These are phyloP conservation scores for Esox niger DNA, from an alignment of 2,113 vertebrate species.

Conservation along the genomic window DNA sequence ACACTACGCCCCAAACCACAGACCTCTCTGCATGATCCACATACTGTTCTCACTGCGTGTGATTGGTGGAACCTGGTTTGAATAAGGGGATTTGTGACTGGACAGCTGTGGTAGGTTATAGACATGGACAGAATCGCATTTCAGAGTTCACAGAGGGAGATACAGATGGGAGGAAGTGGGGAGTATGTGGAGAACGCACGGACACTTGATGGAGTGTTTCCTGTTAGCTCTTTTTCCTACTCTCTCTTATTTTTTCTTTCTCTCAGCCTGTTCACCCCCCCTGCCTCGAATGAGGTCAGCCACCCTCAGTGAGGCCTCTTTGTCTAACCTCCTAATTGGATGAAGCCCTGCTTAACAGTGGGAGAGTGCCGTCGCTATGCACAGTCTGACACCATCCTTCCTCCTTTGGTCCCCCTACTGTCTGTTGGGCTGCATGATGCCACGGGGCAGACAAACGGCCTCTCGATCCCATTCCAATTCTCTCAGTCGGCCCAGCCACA, in stretches of 20 bases:
- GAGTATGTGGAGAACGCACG: not conserved
- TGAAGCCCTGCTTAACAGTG: slow-evolving; percentile 40
- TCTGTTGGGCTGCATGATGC: too few relatives aligned
- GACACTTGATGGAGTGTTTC: slow-evolving; percentile 59
- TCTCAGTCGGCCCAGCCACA: not conserved
- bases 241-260: not conserved
- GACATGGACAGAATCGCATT: slow-evolving; percentile 15
- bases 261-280: slow-evolving; percentile 1
- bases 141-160: not conserved
- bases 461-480: not conserved
- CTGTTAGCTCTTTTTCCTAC: slow-evolving; percentile 47
- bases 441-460: not conserved
- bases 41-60: too few relatives aligned
- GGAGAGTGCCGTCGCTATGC: slow-evolving; percentile 37
- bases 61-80: too few relatives aligned
- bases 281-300: not conserved
- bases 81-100: too few relatives aligned
- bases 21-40: too few relatives aligned
- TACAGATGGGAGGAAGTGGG: not conserved
- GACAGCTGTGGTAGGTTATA: too few relatives aligned
- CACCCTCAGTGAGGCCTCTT: slow-evolving; percentile 45
- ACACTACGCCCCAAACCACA: too few relatives aligned
- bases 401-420: not conserved
- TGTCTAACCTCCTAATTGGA: slow-evolving; percentile 67
- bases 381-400: slow-evolving; percentile 29